Evolutionary conservation across 92 coral and sea anemone species (phyloP).

Genomic region (Palythoa heliodiscus): DNA sequence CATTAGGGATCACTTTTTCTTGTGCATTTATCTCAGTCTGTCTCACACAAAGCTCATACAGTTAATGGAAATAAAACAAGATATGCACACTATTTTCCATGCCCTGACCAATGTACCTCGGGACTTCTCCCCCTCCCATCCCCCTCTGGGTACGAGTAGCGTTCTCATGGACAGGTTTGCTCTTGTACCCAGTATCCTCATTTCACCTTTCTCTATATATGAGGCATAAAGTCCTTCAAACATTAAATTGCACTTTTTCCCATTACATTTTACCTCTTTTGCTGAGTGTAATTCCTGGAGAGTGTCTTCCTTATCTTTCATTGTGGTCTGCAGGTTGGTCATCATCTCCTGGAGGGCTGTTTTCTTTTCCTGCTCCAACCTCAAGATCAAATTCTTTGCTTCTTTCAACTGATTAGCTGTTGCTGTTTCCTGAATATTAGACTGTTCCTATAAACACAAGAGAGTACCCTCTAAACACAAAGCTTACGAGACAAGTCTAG

Average conservation of each 20-base stretch:
- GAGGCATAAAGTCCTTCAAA: neutral
- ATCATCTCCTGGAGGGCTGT: conserved; percentile 97
- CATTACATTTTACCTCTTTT: neutral
- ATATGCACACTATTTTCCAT: too few species aligned
- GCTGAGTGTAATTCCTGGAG: conserved; percentile 52
- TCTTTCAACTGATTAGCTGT: conserved; percentile 76
- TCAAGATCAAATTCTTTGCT: conserved; percentile 79
- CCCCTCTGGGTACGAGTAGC: neutral
- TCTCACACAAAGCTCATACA: too few species aligned
- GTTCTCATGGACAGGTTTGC: neutral
- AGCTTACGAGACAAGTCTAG: neutral
- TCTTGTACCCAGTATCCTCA: too few species aligned
- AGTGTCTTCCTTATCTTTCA: conserved; percentile 86
- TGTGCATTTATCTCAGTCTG: too few species aligned
- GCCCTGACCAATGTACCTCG: too few species aligned
- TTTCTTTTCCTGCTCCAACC: conserved; percentile 92
- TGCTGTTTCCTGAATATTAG: conserved; percentile 56
- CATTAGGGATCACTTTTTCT: too few species aligned
- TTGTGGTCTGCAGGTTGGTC: conserved; percentile 85
- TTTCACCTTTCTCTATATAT: neutral
- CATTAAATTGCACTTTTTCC: too few species aligned
- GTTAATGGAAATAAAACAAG: too few species aligned
- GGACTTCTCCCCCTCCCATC: too few species aligned
- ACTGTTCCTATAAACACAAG: conserved; percentile 58
- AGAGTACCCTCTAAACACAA: neutral